Evolutionary conservation across 2,888 invertebrate species (phyloP).

Genomic region (Noctua comes): DNA sequence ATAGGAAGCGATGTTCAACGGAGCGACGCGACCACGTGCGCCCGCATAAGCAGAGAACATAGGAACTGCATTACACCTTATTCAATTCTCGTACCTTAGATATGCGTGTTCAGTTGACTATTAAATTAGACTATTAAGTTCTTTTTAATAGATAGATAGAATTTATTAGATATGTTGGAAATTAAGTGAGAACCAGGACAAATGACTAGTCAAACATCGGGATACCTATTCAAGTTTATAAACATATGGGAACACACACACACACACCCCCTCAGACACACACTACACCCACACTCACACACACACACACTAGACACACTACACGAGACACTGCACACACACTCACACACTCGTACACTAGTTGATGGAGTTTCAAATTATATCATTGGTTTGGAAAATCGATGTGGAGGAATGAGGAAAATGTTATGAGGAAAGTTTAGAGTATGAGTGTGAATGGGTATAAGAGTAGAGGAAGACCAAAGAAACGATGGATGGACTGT

Average conservation of each 20-base stretch:
- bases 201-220: neutral
- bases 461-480: no score
- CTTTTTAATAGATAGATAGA: slow-evolving; percentile 15
- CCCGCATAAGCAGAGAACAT: slow-evolving; percentile 86
- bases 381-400: neutral
- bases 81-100: slow-evolving; percentile 68
- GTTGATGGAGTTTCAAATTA: neutral
- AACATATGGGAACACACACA: neutral
- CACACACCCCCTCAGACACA: no score
- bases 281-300: no score
- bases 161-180: slow-evolving; percentile 2
- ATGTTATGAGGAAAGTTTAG: no score
- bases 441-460: no score
- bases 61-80: slow-evolving; percentile 81
- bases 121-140: slow-evolving; percentile 46
- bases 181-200: neutral
- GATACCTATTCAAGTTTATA: neutral
- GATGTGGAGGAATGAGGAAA: no score
- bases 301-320: no score
- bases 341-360: no score
- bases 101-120: slow-evolving; percentile 65
- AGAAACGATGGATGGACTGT: no score
- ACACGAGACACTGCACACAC: no score
- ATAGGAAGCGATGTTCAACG: slow-evolving; percentile 76
- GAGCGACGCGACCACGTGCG: slow-evolving; percentile 78